Percentiles rank a stretch among this genome's conserved stretches.
Conservation (phyloP, 2,797 vertebrate genomes). For the Falco naumanni region DNA sequence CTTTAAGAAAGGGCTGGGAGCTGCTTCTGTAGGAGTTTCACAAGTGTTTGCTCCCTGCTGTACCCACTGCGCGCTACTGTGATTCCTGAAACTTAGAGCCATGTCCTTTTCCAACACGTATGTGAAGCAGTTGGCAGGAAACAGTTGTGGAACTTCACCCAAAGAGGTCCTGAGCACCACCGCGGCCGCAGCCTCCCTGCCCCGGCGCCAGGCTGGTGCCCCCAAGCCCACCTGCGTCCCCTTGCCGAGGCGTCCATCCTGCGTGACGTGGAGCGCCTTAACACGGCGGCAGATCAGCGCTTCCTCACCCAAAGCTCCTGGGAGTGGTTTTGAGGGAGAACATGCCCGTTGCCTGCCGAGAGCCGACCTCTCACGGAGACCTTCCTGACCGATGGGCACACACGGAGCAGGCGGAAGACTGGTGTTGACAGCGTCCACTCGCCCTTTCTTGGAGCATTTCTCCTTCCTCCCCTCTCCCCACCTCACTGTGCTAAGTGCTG, state of each 20-base stretch:
- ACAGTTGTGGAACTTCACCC: conserved; percentile 61
- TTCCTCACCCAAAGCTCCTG: neutral
- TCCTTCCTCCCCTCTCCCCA: conserved; percentile 19
- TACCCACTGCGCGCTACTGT: conserved; percentile 73
- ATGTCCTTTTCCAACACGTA: conserved; percentile 64
- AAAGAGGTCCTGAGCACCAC: neutral
- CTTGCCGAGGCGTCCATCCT: neutral
- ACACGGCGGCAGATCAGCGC: neutral
- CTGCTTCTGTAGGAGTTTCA: conserved; percentile 68
- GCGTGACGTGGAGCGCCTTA: neutral
- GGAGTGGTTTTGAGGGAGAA: neutral
- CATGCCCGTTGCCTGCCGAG: neutral
- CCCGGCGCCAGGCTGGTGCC: neutral
- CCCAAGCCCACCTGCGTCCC: accelerated
- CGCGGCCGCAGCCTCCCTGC: neutral
- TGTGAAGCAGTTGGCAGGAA: conserved; percentile 75
- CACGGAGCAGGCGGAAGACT: neutral
- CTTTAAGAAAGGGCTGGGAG: conserved; percentile 78
- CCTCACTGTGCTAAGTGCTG: conserved; percentile 76
- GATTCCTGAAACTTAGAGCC: conserved; percentile 78
- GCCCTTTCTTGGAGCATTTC: conserved; percentile 70
- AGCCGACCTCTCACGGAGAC: neutral
- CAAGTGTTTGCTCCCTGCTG: conserved; percentile 73
- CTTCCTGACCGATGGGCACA: neutral
- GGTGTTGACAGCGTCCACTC: neutral